Evolutionary conservation across 2,113 vertebrate species (phyloP).

Genomic region (Sceloporus tristichus): DNA sequence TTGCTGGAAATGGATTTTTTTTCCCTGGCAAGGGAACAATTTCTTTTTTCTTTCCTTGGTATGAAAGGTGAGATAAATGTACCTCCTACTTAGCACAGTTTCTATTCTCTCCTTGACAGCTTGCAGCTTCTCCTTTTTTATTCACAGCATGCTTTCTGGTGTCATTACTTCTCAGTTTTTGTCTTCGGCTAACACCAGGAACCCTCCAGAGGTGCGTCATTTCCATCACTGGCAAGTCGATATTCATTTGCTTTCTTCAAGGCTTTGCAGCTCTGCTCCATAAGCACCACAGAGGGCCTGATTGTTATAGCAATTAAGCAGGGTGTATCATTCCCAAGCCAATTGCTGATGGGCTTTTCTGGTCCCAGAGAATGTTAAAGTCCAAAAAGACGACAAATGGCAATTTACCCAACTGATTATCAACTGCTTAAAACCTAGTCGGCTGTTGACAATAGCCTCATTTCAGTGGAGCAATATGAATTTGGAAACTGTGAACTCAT

Average conservation of each 20-base stretch:
- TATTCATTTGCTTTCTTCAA: slow-evolving; percentile 72
- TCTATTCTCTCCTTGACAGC: slow-evolving; percentile 19
- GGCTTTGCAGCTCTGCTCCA: slow-evolving; percentile 44
- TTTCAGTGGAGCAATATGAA: slow-evolving; percentile 40
- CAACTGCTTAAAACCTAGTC: slow-evolving; percentile 60
- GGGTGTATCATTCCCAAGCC: slow-evolving; percentile 32
- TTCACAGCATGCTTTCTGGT: slow-evolving; percentile 48
- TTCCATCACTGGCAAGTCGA: slow-evolving; percentile 45
- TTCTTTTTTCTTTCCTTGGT: background rate
- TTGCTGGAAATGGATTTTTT: slow-evolving; percentile 3
- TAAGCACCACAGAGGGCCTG: slow-evolving; percentile 27
- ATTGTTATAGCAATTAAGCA: slow-evolving; percentile 37
- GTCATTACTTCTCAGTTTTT: slow-evolving; percentile 67
- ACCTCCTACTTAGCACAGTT: slow-evolving; percentile 29
- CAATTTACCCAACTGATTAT: slow-evolving; percentile 60
- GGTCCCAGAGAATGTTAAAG: background rate
- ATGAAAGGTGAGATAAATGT: slow-evolving; percentile 15
- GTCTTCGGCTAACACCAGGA: slow-evolving; percentile 55
- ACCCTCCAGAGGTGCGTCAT: slow-evolving; percentile 49
- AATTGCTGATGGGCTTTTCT: background rate
- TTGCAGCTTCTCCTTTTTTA: slow-evolving; percentile 47
- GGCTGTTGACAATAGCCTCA: slow-evolving; percentile 56
- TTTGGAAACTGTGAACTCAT: slow-evolving; percentile 40
- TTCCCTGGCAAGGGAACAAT: background rate
- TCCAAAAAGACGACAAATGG: slow-evolving; percentile 59